Base-by-base conservation (phyloP, 37 sponge, comb jelly and placozoan genomes). In the Eunapius fragilis region DNA sequence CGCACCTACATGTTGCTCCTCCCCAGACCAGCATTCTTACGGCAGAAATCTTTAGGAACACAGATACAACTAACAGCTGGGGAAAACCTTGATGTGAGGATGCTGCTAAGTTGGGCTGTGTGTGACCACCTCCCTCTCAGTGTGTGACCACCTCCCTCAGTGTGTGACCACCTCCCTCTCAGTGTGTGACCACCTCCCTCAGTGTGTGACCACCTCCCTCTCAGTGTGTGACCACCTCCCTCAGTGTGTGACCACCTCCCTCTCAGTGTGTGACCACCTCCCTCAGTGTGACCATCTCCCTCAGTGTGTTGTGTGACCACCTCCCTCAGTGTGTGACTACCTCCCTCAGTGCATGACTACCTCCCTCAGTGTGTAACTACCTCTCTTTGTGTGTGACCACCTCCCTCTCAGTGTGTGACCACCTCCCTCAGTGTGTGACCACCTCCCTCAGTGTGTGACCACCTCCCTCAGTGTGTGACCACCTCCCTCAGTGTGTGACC, bases 1-100 rank as follows among this genome's bases (percentile, higher is more conserved):
- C 47, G 4, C 47, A 45, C 7, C 47, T 45, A n/a, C n/a, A n/a
- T n/a, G n/a, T n/a, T n/a, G n/a, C 47, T 45, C 47, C 4, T 45
- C 47, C 47, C 47, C 47, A 45, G 47, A 9, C 75, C 75, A 31
- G 68, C 31, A 22, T 80, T 47, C 69, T 47, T 67, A 9, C 80
- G 87, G 11, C 87, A 87, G 74, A 37, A 31, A 5, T 82, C 88
- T 68, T 30, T 79, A 31, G 88, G 88, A 30, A 83, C 82, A 10
- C 82, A 77, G 70, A 14, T 82, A 17, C 49, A 82, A 50, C 25
- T 47, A 11, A 3, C 33, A 48, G 78, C 75, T 31, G 76, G 35
- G 23, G 78, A 68, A 41, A 83, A 88, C 19, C 25, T 26, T 35
- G 38, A 69, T 19, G 74, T 45, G 47, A 45, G 47, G 4, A 9